Percentiles rank a stretch among this genome's conserved stretches.
Evolutionary conservation across 2,888 invertebrate genomes (phyloP).

Genomic region (Iphiclides podalirius): DNA sequence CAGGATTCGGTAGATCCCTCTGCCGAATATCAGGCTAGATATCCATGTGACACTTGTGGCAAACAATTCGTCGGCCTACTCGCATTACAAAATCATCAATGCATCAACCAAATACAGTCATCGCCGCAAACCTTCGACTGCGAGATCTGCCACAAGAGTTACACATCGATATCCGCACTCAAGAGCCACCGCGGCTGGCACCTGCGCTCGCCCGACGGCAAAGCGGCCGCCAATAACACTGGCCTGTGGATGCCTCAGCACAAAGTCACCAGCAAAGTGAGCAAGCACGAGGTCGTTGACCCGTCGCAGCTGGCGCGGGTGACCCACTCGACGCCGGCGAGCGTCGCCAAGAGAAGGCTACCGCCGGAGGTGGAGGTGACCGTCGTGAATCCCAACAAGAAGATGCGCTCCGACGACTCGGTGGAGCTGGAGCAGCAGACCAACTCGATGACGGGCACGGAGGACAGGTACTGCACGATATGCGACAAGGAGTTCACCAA

Average conservation of each 20-base stretch:
- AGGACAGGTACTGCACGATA: conserved; percentile 78
- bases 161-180: conserved; percentile 82
- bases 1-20: conserved; percentile 59
- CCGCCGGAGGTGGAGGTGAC: conserved; percentile 77
- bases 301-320: conserved; percentile 51
- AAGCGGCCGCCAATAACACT: conserved; percentile 74
- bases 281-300: conserved; percentile 72
- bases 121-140: conserved; percentile 79
- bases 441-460: conserved; percentile 55
- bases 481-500: conserved; percentile 83
- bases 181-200: conserved; percentile 86
- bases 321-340: conserved; percentile 43
- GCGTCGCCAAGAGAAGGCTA: conserved; percentile 58
- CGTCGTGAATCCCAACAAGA: conserved; percentile 74
- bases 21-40: conserved; percentile 72
- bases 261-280: conserved; percentile 74
- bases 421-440: conserved; percentile 67
- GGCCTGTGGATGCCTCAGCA: conserved; percentile 79
- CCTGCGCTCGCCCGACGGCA: conserved; percentile 78
- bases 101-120: conserved; percentile 57
- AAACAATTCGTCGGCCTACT: conserved; percentile 76
- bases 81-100: conserved; percentile 78
- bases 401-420: conserved; percentile 67
- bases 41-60: conserved; percentile 76
- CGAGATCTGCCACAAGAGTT: conserved; percentile 83